These are phyloP conservation scores for Mustelus asterias DNA, from an alignment of 2,113 vertebrate genomes.

Conservation along the genomic window DNA sequence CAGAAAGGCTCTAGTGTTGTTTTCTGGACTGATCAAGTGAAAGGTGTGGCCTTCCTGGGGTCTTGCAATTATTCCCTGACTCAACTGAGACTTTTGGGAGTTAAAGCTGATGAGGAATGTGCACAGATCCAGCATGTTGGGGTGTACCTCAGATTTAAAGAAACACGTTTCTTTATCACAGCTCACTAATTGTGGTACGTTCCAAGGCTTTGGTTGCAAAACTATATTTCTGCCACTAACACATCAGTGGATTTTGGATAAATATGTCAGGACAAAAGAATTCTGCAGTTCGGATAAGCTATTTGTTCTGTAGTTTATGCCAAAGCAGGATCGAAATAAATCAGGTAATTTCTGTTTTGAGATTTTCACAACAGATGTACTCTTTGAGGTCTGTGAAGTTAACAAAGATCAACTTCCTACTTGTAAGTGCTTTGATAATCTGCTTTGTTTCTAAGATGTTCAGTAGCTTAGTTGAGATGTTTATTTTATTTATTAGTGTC, in stretches of 20 bases:
- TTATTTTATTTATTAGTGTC: too few species aligned
- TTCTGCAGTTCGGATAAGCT: not conserved
- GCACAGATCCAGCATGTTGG: not conserved
- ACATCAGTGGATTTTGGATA: not conserved
- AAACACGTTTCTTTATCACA: not conserved
- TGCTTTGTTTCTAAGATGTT: not conserved
- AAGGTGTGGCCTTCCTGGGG: too few species aligned
- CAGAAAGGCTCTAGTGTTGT: not conserved
- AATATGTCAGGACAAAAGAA: too few species aligned
- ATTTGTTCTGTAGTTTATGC: not conserved
- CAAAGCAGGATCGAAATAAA: not conserved
- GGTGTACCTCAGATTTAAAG: not conserved
- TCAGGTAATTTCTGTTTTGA: not conserved
- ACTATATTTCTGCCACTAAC: not conserved
- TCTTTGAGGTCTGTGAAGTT: not conserved
- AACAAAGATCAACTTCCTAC: not conserved
- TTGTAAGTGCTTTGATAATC: not conserved
- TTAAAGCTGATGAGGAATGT: not conserved
- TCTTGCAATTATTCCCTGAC: not conserved
- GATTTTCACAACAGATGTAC: not conserved
- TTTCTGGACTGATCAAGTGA: not conserved
- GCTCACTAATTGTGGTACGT: not conserved
- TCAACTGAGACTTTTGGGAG: not conserved
- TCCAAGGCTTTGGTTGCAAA: not conserved
- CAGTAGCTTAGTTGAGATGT: not conserved